Percentiles rank a stretch among this genome's conserved stretches.
These are phyloP conservation scores for Scelioninae gen. 2 DNA, from an alignment of 2,888 invertebrate genomes.

Conservation along the genomic window DNA sequence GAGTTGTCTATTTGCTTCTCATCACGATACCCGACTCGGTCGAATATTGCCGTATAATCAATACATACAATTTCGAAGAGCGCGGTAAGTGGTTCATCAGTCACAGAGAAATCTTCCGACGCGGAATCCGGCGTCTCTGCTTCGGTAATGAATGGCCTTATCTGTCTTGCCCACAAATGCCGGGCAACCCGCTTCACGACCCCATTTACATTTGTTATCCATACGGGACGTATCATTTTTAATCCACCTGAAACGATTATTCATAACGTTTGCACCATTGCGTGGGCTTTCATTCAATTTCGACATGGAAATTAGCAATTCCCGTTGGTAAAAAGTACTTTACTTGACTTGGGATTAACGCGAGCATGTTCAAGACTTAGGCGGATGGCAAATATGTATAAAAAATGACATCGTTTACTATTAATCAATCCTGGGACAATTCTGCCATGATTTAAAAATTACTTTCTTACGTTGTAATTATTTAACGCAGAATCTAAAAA, in stretches of 20 bases:
- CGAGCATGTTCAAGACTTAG: no score
- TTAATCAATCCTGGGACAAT: background rate
- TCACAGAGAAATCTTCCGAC: constrained; percentile 49
- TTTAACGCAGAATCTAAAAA: no score
- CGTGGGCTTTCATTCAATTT: constrained; percentile 1
- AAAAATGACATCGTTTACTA: background rate
- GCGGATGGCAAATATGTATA: no score
- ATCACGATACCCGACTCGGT: constrained; percentile 45
- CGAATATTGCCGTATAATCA: constrained; percentile 60
- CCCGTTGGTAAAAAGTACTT: no score
- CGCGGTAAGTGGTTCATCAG: constrained; percentile 61
- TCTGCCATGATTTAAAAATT: no score
- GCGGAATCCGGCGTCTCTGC: constrained; percentile 44
- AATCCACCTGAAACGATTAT: constrained; percentile 20
- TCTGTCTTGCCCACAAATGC: constrained; percentile 48
- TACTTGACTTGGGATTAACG: background rate
- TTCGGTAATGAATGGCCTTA: constrained; percentile 52
- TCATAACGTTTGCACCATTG: constrained; percentile 18
- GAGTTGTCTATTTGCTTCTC: constrained; percentile 35
- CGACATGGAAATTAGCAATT: background rate
- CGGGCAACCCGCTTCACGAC: constrained; percentile 18
- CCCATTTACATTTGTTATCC: constrained; percentile 24
- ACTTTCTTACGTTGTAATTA: no score
- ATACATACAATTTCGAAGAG: constrained; percentile 57
- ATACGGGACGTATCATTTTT: constrained; percentile 13